Conservation (phyloP, 2,113 vertebrate species). For the Cranoglanis bouderius region DNA sequence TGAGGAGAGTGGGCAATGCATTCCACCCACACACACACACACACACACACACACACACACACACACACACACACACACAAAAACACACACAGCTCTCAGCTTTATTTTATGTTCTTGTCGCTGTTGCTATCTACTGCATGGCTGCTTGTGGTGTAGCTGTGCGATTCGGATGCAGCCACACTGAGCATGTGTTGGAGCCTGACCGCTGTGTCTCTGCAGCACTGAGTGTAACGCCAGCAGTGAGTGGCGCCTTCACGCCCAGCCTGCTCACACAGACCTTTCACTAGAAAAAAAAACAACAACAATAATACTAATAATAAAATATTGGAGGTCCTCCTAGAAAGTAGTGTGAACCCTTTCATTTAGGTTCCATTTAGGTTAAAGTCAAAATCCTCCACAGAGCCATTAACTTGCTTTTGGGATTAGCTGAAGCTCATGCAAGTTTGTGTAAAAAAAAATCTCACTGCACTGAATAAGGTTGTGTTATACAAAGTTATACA, state of each 20-base stretch:
- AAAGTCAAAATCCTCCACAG: too few species aligned
- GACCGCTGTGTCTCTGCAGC: slow-evolving; percentile 60
- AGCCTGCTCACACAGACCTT: slow-evolving; percentile 28
- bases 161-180: slow-evolving; percentile 12
- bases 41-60: slow-evolving; percentile 15
- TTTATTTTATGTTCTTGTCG: slow-evolving; percentile 5
- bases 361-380: too few species aligned
- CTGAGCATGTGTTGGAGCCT: slow-evolving; percentile 5
- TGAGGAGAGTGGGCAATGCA: slow-evolving; percentile 58
- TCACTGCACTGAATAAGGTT: too few species aligned
- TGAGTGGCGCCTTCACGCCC: slow-evolving; percentile 38
- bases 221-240: slow-evolving; percentile 75
- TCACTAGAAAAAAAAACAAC: background rate
- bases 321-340: background rate
- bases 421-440: too few species aligned
- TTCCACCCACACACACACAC: background rate
- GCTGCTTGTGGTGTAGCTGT: background rate
- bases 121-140: background rate
- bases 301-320: background rate
- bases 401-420: too few species aligned
- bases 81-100: background rate
- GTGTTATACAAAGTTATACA: too few species aligned
- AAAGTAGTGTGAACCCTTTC: background rate
- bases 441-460: too few species aligned
- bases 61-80: slow-evolving; percentile 4